Conservation (phyloP, 2,888 invertebrate genomes). For the Parapristionchus giblindavisi region DNA sequence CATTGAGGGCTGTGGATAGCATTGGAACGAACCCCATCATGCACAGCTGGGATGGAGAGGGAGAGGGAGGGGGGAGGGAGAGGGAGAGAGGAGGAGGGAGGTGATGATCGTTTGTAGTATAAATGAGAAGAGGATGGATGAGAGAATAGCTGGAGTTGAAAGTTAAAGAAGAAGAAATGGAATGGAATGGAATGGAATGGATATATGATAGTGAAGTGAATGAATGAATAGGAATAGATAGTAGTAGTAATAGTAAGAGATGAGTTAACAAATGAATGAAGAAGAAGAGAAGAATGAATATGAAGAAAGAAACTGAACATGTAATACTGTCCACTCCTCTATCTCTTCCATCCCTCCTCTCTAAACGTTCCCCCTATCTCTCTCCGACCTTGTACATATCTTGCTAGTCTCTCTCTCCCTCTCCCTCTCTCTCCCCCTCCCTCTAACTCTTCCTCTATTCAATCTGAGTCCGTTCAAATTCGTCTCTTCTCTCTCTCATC, state of each 20-base stretch:
- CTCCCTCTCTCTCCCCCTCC: conserved; percentile 12
- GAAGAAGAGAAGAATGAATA: neutral
- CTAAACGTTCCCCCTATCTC: neutral
- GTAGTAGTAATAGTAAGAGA: neutral
- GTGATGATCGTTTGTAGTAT: neutral
- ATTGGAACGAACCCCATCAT: neutral
- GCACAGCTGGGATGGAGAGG: neutral
- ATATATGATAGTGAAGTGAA: too few species aligned
- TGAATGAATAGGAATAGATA: too few species aligned
- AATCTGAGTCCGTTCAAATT: neutral
- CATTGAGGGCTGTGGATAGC: neutral
- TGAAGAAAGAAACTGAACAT: neutral
- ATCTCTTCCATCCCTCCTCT: neutral
- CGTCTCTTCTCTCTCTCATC: neutral
- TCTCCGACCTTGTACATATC: neutral
- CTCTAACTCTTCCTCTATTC: neutral
- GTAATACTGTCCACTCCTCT: neutral
- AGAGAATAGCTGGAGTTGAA: too few species aligned
- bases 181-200: too few species aligned
- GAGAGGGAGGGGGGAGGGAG: neutral
- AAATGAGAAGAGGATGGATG: too few species aligned
- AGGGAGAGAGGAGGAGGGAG: neutral
- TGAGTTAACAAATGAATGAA: neutral
- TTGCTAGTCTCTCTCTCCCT: too few species aligned
- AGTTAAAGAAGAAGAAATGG: too few species aligned